These are phyloP conservation scores for Rhodeus uyekii DNA, from an alignment of 2,797 vertebrate genomes.

Conservation along the genomic window DNA sequence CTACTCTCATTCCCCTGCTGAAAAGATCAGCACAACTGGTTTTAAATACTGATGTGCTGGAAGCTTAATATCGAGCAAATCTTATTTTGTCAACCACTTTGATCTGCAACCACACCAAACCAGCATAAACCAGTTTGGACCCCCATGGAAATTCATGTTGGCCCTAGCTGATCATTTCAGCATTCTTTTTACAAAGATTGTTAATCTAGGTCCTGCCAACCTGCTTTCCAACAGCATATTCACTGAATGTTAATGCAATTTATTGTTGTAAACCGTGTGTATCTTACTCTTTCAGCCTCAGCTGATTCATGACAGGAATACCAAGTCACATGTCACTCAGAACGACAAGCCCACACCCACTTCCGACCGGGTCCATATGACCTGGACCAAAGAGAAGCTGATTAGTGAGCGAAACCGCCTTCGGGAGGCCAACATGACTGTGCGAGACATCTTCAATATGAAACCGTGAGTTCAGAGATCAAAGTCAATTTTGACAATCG, in stretches of 20 bases:
- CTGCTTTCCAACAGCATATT: neutral
- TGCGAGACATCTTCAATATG: slow-evolving; percentile 92
- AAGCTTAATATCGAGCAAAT: neutral
- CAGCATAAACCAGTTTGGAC: slow-evolving; percentile 1
- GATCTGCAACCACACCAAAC: neutral
- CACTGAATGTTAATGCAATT: neutral
- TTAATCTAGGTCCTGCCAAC: neutral
- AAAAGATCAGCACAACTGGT: slow-evolving; percentile 3
- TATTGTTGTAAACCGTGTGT: neutral
- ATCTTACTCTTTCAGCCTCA: slow-evolving; percentile 79
- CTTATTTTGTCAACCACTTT: neutral
- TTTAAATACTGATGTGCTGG: neutral
- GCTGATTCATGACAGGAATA: slow-evolving; percentile 91
- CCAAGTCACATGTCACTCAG: slow-evolving; percentile 75
- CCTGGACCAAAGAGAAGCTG: slow-evolving; percentile 96
- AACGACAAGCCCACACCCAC: slow-evolving; percentile 64
- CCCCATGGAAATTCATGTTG: neutral
- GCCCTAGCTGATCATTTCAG: slow-evolving; percentile 11
- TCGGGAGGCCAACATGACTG: slow-evolving; percentile 76
- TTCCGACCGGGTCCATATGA: slow-evolving; percentile 90
- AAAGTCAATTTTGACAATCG: neutral
- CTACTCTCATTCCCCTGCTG: slow-evolving; percentile 7
- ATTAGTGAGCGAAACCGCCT: slow-evolving; percentile 81
- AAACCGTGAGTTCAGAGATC: slow-evolving; percentile 85
- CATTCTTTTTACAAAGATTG: neutral